Evolutionary conservation across 2,888 invertebrate genomes (phyloP).

Genomic region (Trichopoda pennipes): DNA sequence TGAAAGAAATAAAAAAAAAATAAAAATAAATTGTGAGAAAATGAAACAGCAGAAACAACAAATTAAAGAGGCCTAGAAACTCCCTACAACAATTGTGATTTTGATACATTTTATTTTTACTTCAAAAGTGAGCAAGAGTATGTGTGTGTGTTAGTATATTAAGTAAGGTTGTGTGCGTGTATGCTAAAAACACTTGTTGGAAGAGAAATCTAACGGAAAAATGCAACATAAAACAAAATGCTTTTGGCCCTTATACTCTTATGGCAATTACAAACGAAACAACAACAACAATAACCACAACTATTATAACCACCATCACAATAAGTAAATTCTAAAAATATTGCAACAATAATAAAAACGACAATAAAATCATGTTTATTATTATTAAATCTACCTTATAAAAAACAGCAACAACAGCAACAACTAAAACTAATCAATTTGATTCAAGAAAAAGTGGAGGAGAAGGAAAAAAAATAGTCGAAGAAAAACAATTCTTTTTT

Average conservation of each 20-base stretch:
- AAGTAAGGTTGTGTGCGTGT: conserved; percentile 17
- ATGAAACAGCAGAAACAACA: neutral
- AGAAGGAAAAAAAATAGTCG: neutral
- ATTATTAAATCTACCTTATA: conserved; percentile 33
- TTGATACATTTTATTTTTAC: conserved; percentile 34
- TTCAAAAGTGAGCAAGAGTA: conserved; percentile 14
- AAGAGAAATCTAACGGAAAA: conserved; percentile 78
- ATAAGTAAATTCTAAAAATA: conserved; percentile 25
- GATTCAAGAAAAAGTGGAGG: neutral
- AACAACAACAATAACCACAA: conserved; percentile 49
- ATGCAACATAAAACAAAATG: conserved; percentile 79
- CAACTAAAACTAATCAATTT: conserved; percentile 13
- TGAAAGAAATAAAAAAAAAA: conserved; percentile 28
- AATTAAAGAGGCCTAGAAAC: conserved; percentile 44
- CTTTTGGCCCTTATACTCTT: conserved; percentile 76
- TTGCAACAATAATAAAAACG: conserved; percentile 46
- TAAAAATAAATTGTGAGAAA: conserved; percentile 52
- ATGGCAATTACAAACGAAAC: conserved; percentile 51
- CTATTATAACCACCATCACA: conserved; percentile 17
- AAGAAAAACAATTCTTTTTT: conserved; percentile 35
- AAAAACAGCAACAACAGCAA: conserved; percentile 27
- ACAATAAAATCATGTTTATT: conserved; percentile 43
- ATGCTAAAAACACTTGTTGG: conserved; percentile 50
- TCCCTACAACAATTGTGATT: conserved; percentile 40
- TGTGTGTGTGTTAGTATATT: conserved; percentile 19